phyloP scores from a whole-genome alignment of 2,888 invertebrate genomes.

The Atethmia centrago region DNA sequence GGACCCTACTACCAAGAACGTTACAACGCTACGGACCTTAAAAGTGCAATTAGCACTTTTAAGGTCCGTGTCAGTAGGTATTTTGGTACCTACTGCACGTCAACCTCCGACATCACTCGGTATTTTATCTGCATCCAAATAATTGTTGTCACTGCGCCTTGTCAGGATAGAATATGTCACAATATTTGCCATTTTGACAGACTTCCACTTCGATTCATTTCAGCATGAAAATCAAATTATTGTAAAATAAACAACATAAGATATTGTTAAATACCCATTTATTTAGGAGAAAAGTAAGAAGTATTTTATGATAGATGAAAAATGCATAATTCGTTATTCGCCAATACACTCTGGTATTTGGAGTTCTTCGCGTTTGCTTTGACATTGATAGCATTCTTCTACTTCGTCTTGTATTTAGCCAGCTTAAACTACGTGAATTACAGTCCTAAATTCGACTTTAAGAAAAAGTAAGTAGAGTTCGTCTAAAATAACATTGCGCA shows the following conservation, averaged over 20 bases:
- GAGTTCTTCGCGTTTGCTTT: constrained; percentile 81
- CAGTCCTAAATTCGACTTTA: constrained; percentile 75
- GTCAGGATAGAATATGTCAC: constrained; percentile 11
- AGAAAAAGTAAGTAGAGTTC: constrained; percentile 77
- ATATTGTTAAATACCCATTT: background rate
- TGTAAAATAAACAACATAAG: background rate
- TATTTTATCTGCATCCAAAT: background rate
- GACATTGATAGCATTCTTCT: constrained; percentile 78
- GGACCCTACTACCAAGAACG: background rate
- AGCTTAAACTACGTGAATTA: constrained; percentile 76
- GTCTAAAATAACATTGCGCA: background rate
- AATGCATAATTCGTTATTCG: constrained; percentile 75
- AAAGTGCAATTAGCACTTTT: too few relatives aligned
- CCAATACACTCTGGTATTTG: constrained; percentile 83
- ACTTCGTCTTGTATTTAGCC: constrained; percentile 79
- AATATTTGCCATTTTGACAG: constrained; percentile 1
- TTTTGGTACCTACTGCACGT: background rate
- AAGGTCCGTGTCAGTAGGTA: too few relatives aligned
- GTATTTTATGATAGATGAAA: constrained; percentile 26
- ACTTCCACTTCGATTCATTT: background rate
- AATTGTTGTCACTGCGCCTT: background rate
- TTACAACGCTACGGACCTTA: background rate
- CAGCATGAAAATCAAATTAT: background rate
- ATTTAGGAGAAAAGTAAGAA: background rate
- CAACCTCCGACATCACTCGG: background rate